Conservation (phyloP, 2,888 invertebrate genomes). For the Notocelia uddmanniana region DNA sequence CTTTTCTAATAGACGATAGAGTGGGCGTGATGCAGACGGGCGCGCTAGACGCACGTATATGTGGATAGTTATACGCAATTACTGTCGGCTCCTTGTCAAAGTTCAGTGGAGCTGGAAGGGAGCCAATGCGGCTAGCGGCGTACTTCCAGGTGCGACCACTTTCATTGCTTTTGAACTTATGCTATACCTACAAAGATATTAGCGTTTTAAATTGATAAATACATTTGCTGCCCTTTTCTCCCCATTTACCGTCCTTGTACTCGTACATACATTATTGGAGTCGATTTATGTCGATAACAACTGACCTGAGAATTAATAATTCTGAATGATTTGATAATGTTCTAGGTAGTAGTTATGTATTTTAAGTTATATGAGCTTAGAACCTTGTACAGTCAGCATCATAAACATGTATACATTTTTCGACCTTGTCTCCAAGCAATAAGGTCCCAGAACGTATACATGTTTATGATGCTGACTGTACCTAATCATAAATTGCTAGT, state of each 20-base stretch:
- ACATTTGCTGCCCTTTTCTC: not conserved
- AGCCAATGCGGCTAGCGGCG: conserved; percentile 75
- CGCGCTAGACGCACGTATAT: conserved; percentile 52
- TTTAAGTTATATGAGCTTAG: not conserved
- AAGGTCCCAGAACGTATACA: too few relatives aligned
- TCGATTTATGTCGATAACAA: not conserved
- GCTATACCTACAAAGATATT: conserved; percentile 46
- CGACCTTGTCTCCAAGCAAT: too few relatives aligned
- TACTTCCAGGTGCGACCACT: conserved; percentile 77
- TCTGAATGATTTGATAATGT: not conserved
- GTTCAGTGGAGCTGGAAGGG: conserved; percentile 82
- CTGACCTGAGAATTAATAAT: not conserved
- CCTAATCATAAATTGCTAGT: not conserved
- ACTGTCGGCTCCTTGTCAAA: conserved; percentile 76
- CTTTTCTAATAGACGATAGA: not conserved
- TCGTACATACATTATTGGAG: not conserved
- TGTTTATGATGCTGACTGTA: too few relatives aligned
- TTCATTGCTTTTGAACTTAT: conserved; percentile 61
- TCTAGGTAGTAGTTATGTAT: not conserved
- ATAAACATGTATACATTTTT: too few relatives aligned
- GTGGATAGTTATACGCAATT: conserved; percentile 64
- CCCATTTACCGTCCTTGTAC: too few relatives aligned
- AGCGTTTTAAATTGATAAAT: conserved; percentile 55
- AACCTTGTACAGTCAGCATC: too few relatives aligned
- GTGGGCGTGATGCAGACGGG: conserved; percentile 29